A percentile compares a stretch with the other conserved stretches of the same genome.
Evolutionary conservation across 2,888 invertebrate genomes (phyloP).

Genomic region (Esperia sulphurella): DNA sequence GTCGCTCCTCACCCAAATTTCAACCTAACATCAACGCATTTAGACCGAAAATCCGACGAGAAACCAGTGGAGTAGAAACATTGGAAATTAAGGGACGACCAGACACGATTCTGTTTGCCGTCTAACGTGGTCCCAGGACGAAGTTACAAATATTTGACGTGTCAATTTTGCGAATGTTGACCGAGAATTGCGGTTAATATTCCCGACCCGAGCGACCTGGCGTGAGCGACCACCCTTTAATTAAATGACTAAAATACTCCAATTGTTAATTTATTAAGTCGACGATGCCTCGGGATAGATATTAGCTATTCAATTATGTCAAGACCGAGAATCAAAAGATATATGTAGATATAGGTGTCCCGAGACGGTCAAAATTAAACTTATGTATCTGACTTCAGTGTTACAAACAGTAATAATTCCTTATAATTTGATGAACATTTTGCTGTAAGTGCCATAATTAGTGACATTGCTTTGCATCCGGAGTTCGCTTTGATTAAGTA

Average conservation of each 20-base stretch:
- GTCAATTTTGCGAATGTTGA: slow-evolving; percentile 80
- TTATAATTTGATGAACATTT: no score
- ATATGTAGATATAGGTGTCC: slow-evolving; percentile 15
- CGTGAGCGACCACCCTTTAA: slow-evolving; percentile 55
- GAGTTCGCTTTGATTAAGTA: no score
- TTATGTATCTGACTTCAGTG: no score
- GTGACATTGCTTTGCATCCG: no score
- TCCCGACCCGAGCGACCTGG: slow-evolving; percentile 67
- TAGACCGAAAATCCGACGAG: slow-evolving; percentile 41
- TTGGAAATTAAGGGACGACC: slow-evolving; percentile 79
- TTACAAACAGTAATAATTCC: no score
- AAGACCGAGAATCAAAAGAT: no score
- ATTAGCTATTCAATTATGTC: slow-evolving; percentile 43
- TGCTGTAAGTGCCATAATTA: no score
- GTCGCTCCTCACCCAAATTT: slow-evolving; percentile 31
- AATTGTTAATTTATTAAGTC: slow-evolving; percentile 66
- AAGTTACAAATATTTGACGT: slow-evolving; percentile 80
- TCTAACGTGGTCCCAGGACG: slow-evolving; percentile 78
- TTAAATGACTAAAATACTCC: slow-evolving; percentile 74
- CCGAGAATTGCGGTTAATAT: slow-evolving; percentile 79
- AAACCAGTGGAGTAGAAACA: slow-evolving; percentile 55
- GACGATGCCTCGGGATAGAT: slow-evolving; percentile 30
- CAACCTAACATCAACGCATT: slow-evolving; percentile 36
- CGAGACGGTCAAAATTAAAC: no score
- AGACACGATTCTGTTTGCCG: slow-evolving; percentile 78